A percentile compares a stretch with the other conserved stretches of the same genome.
These are phyloP conservation scores for Xiphophorus couchianus DNA, from an alignment of 2,113 vertebrate genomes.

Conservation along the genomic window DNA sequence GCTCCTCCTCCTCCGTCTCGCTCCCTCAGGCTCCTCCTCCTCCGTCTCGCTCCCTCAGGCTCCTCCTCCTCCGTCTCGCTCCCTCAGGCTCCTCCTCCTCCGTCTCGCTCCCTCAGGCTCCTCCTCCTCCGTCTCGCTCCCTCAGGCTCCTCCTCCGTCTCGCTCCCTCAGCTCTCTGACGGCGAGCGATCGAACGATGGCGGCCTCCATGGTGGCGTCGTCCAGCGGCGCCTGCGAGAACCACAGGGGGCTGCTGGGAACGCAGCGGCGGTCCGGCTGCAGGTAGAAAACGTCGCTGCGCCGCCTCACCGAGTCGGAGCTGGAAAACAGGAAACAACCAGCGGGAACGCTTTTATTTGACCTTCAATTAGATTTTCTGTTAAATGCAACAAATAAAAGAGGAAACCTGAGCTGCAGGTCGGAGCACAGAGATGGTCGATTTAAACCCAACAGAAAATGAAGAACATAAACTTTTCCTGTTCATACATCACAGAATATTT, in stretches of 20 bases:
- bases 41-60: no score
- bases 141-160: constrained; percentile 23
- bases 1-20: constrained; percentile 43
- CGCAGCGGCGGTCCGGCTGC: constrained; percentile 86
- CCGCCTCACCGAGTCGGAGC: constrained; percentile 87
- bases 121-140: no score
- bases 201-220: constrained; percentile 86
- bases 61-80: no score
- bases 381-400: no score
- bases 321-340: constrained; percentile 39
- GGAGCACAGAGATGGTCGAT: no score
- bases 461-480: no score
- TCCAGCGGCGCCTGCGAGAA: constrained; percentile 88
- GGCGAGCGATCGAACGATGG: constrained; percentile 88
- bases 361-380: no score
- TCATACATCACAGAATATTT: no score
- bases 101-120: no score
- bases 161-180: constrained; percentile 86
- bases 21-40: constrained; percentile 72
- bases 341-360: neutral
- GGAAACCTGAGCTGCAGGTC: no score
- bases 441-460: no score
- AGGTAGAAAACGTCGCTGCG: constrained; percentile 89
- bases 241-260: constrained; percentile 92
- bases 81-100: no score